Conservation (phyloP, 2,797 vertebrate species). For the Sphenodon punctatus region DNA sequence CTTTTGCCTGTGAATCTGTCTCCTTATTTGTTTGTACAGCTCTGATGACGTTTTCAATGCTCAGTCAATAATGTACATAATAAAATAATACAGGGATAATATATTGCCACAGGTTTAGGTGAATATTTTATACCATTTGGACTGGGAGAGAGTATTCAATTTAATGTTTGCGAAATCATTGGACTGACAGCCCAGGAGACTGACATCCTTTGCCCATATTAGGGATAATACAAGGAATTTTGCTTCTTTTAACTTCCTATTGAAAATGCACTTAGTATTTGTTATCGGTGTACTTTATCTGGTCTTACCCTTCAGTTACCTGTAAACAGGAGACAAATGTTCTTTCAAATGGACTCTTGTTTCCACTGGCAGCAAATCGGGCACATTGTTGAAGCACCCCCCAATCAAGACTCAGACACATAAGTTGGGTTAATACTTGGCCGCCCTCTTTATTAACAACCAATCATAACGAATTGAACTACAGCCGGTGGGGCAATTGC, state of each 20-base stretch:
- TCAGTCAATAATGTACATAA: conserved; percentile 13
- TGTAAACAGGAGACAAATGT: neutral
- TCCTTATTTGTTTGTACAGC: conserved; percentile 2
- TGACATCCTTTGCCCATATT: neutral
- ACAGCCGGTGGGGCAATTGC: too few species aligned
- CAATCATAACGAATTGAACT: too few species aligned
- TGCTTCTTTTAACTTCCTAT: neutral
- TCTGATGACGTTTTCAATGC: neutral
- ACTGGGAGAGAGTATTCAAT: neutral
- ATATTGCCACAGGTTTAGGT: neutral
- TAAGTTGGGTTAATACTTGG: too few species aligned
- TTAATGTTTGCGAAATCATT: neutral
- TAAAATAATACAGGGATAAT: neutral
- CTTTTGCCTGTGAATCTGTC: neutral
- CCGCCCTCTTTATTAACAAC: too few species aligned
- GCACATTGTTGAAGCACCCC: too few species aligned
- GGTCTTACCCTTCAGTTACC: neutral
- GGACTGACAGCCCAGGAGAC: neutral
- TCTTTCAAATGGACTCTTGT: conserved; percentile 5
- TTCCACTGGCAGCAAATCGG: conserved; percentile 30
- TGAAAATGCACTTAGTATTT: neutral
- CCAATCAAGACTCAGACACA: too few species aligned
- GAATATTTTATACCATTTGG: neutral
- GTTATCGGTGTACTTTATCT: neutral
- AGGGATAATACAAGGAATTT: neutral